Conservation (phyloP, 1,140 invertebrate species). For the Heterodera carotae region DNA sequence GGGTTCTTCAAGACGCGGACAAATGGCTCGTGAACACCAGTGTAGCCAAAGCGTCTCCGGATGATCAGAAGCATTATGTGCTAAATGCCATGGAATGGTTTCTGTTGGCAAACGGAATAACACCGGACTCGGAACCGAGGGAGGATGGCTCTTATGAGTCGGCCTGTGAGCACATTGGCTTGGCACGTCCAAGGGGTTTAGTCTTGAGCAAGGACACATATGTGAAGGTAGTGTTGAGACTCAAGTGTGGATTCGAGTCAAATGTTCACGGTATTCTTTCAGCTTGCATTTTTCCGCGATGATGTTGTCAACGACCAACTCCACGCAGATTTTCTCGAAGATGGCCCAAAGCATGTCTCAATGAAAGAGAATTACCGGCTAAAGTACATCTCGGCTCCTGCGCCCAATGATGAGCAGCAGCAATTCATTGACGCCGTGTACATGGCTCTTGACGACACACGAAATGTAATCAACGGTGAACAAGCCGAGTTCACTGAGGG, state of each 20-base stretch:
- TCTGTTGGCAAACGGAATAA: background rate
- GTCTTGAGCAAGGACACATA: background rate
- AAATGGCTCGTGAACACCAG: background rate
- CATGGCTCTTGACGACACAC: background rate
- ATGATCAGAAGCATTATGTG: background rate
- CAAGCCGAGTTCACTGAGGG: background rate
- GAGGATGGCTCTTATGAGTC: background rate
- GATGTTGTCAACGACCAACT: background rate
- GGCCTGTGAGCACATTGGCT: background rate
- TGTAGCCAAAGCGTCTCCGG: background rate
- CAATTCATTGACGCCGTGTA: background rate
- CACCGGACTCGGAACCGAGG: background rate
- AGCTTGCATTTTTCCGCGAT: background rate
- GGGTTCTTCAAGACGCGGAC: background rate
- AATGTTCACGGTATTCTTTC: background rate
- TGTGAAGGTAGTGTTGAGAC: background rate
- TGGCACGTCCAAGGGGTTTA: background rate
- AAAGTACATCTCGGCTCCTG: background rate
- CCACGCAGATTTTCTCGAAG: background rate
- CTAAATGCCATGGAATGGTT: background rate
- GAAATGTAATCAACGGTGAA: background rate
- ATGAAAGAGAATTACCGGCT: background rate
- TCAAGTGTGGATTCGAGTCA: rapidly evolving
- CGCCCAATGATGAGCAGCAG: background rate
- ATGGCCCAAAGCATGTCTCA: too few species aligned